phyloP scores from a whole-genome alignment of 2,797 vertebrate species.

The Pantherophis vulpinus region DNA sequence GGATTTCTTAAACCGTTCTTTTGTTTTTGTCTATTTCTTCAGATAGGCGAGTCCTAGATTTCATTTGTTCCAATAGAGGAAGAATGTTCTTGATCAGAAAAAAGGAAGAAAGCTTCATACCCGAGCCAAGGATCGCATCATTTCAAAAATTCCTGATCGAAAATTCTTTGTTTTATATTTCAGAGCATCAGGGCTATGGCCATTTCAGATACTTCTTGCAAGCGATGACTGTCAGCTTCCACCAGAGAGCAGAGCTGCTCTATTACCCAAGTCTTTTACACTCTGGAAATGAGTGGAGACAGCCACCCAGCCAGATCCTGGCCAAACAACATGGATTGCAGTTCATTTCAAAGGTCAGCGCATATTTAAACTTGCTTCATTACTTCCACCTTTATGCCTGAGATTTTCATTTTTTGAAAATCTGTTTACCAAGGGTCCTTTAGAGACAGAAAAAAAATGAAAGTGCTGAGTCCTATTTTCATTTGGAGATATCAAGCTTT shows the following conservation, averaged over 20 bases:
- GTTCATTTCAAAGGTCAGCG: constrained; percentile 92
- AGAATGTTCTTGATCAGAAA: background rate
- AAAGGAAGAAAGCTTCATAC: background rate
- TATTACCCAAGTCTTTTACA: constrained; percentile 78
- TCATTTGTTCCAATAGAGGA: background rate
- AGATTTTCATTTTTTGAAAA: constrained; percentile 81
- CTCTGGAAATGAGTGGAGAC: constrained; percentile 80
- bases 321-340: constrained; percentile 80
- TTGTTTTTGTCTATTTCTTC: background rate
- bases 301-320: constrained; percentile 77
- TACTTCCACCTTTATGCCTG: constrained; percentile 80
- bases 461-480: constrained; percentile 90
- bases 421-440: constrained; percentile 77
- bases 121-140: background rate
- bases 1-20: constrained; percentile 13
- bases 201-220: constrained; percentile 68
- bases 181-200: constrained; percentile 63
- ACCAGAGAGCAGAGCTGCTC: constrained; percentile 92
- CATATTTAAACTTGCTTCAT: constrained; percentile 86
- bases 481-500: constrained; percentile 88
- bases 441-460: constrained; percentile 83
- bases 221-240: constrained; percentile 81
- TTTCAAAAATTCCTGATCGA: constrained; percentile 39
- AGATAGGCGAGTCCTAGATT: background rate
- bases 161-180: constrained; percentile 62